phyloP scores from a whole-genome alignment of 2,888 invertebrate species.

The Lacanobia wlatinum region DNA sequence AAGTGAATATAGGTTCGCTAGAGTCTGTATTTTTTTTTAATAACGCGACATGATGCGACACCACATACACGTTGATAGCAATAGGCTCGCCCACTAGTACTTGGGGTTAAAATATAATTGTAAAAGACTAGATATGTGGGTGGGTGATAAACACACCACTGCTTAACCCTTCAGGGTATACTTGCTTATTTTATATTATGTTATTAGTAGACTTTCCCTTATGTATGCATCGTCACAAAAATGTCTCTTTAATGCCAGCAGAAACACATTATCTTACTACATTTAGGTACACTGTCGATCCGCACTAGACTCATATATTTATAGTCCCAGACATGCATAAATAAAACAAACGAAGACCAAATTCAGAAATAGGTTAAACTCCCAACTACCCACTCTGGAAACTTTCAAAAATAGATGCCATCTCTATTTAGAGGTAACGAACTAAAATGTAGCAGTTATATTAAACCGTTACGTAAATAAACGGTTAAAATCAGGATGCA shows the following conservation, averaged over 20 bases:
- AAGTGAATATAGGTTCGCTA: no score
- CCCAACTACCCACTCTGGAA: neutral
- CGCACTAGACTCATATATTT: neutral
- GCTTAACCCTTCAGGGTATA: no score
- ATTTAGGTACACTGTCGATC: neutral
- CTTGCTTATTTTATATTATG: no score
- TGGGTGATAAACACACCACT: no score
- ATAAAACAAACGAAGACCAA: slow-evolving; percentile 15
- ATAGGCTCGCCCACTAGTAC: no score
- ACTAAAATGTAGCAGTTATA: slow-evolving; percentile 33
- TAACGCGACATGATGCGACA: no score
- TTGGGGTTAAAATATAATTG: no score
- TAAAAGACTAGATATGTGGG: no score
- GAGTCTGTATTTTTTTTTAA: no score
- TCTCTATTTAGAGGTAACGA: slow-evolving; percentile 27
- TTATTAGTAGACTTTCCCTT: no score
- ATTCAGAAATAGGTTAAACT: slow-evolving; percentile 31
- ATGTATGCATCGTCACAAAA: neutral
- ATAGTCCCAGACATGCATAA: slow-evolving; percentile 7
- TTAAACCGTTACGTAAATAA: slow-evolving; percentile 47
- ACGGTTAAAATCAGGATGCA: slow-evolving; percentile 51
- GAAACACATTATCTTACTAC: neutral
- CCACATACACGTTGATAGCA: no score
- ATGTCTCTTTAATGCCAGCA: neutral
- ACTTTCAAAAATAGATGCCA: slow-evolving; percentile 25